Base-by-base conservation (phyloP, 2,888 invertebrate genomes). In the Agriotes lineatus region DNA sequence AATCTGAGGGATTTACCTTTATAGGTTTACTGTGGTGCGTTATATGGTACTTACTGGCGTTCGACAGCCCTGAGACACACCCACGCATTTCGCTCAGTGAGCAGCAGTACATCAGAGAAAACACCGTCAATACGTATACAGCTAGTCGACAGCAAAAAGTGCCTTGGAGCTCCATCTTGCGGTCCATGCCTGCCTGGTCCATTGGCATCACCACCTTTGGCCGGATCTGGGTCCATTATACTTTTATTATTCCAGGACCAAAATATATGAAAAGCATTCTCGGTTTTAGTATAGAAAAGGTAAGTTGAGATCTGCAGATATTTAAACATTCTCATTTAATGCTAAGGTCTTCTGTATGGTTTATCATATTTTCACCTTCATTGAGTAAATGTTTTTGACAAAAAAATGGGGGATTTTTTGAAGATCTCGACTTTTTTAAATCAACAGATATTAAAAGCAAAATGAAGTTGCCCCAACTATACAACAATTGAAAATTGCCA, bases 221-320 rank as follows among this genome's bases (percentile, higher is more conserved):
- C n/a, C 85, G 91, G 57, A 91, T 92, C 78, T 92, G 91, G 91
- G 88, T 91, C 3, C 91, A 91, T 79, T 92, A 92, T 78, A 88
- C 90, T 19, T 91, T 91, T 80, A 91, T 92, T 79, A 88, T 90
- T 76, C 87, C 88, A 52, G 91, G 91, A 9, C 91, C 91, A 16
- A 87, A 88, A 77, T 92, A 91, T 78, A 91, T 91, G 90, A 90
- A 90, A 81, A 87, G 88, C 64, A 88, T 91, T 65, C 83, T 91
- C 12, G 89, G 90, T 20, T 91, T 91, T 79, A 88, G 88, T 74
- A 91, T 91, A 77, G 88, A 91, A 82, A 88, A 89, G 80, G 88
- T 88, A 75, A 74, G 82, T n/a, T n/a, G n/a, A n/a, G n/a, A n/a
- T n/a, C n/a, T n/a, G n/a, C n/a, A n/a, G n/a, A n/a, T n/a, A n/a